Percentiles rank a stretch among this genome's conserved stretches.
phyloP scores from a whole-genome alignment of 2,888 invertebrate genomes.

The Mylabris sibirica region DNA sequence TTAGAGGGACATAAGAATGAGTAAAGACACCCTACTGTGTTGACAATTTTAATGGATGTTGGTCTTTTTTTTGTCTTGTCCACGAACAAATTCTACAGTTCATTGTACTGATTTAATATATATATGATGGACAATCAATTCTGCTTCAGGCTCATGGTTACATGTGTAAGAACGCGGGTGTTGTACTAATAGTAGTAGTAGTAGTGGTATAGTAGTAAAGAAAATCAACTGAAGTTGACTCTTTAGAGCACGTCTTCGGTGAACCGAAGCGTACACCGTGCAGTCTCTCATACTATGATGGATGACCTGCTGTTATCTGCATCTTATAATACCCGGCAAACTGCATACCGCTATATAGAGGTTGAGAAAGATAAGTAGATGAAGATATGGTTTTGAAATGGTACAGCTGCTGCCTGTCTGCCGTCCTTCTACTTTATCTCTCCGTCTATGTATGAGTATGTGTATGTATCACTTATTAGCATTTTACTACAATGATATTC shows the following conservation, averaged over 20 bases:
- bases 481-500: constrained; percentile 21
- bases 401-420: constrained; percentile 17
- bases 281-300: constrained; percentile 6
- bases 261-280: background rate
- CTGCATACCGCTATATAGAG: constrained; percentile 17
- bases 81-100: background rate
- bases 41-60: background rate
- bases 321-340: constrained; percentile 14
- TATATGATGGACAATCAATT: constrained; percentile 10
- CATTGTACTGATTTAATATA: background rate
- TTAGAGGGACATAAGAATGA: background rate
- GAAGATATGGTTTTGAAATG: constrained; percentile 18
- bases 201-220: background rate
- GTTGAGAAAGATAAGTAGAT: constrained; percentile 10
- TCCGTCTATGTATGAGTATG: background rate
- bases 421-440: constrained; percentile 3
- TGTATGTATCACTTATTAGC: constrained; percentile 17
- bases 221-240: constrained; percentile 5
- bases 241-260: constrained; percentile 7
- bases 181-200: background rate
- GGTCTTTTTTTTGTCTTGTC: too few relatives aligned
- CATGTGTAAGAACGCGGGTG: background rate
- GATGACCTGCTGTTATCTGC: constrained; percentile 20
- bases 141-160: background rate
- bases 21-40: background rate